A percentile compares a stretch with the other conserved stretches of the same genome.
These are phyloP conservation scores for Mus spicilegus DNA, from an alignment of 2,113 vertebrate genomes.

Conservation along the genomic window DNA sequence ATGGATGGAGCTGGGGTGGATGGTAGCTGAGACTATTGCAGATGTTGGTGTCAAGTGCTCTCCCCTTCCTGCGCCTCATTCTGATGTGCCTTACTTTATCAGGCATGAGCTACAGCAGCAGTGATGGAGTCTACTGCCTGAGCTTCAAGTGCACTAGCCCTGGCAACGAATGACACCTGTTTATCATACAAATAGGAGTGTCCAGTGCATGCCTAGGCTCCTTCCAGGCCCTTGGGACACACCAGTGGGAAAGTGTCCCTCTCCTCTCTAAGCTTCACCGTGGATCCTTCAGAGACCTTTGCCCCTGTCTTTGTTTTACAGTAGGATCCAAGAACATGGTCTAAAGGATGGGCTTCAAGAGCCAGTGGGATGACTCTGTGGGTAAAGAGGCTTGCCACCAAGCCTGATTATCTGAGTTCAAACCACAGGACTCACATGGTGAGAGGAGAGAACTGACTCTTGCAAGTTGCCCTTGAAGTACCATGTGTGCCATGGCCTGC, in stretches of 20 bases:
- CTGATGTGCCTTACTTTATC: neutral
- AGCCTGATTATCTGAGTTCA: neutral
- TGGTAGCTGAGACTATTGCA: neutral
- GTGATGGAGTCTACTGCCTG: fast-evolving
- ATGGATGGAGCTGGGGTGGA: neutral
- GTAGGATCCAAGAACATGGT: neutral
- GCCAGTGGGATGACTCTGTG: neutral
- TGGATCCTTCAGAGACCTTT: neutral
- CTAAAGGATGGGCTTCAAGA: neutral
- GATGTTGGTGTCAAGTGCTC: neutral
- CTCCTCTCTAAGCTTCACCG: neutral
- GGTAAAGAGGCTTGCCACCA: neutral
- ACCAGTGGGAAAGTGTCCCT: fast-evolving
- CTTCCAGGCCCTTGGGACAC: neutral
- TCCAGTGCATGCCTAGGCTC: neutral
- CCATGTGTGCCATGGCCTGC: neutral
- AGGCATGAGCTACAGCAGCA: too few relatives aligned
- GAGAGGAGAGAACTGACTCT: neutral
- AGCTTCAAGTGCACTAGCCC: neutral
- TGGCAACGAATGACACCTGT: fast-evolving
- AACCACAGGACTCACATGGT: neutral
- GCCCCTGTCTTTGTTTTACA: neutral
- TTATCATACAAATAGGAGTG: neutral
- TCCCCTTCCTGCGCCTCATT: too few relatives aligned
- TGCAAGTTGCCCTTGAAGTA: too few relatives aligned